Evolutionary conservation across 2,113 vertebrate species (phyloP).

Genomic region (Nothocercus nigrocapillus): DNA sequence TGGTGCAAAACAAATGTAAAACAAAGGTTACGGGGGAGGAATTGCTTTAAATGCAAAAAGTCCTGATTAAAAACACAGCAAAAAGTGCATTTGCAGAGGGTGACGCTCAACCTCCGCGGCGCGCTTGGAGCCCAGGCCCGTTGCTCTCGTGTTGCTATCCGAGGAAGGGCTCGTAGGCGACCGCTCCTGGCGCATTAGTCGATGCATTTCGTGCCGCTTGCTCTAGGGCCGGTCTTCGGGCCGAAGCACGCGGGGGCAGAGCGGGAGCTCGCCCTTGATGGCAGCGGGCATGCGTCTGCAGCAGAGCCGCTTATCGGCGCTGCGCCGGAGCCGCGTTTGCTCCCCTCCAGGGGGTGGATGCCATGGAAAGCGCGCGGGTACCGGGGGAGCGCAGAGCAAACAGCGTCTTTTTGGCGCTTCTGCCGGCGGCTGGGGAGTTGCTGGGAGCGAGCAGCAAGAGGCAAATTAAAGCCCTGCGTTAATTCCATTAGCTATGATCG

Average conservation of each 20-base stretch:
- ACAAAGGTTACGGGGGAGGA: conserved; percentile 17
- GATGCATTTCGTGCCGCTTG: neutral
- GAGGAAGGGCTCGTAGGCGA: too few species aligned
- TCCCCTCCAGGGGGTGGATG: conserved; percentile 47
- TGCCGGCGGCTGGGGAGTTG: conserved; percentile 19
- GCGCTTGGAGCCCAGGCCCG: fast-evolving
- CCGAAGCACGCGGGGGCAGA: neutral
- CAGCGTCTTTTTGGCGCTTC: neutral
- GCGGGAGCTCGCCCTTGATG: neutral
- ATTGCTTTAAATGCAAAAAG: neutral
- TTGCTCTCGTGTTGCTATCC: neutral
- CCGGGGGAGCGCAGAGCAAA: conserved; percentile 31
- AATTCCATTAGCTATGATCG: conserved; percentile 56
- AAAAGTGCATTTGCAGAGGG: neutral
- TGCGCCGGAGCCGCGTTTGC: neutral
- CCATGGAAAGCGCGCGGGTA: neutral
- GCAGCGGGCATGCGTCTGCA: neutral
- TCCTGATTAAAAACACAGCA: neutral
- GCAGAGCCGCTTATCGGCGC: neutral
- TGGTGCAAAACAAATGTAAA: conserved; percentile 55
- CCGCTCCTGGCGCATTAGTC: neutral
- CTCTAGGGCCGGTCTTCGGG: too few species aligned
- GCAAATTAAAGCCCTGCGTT: conserved; percentile 59
- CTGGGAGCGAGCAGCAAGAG: conserved; percentile 29
- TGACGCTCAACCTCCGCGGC: neutral